Base-by-base conservation (phyloP, 1,140 invertebrate genomes). In the Ridgeia piscesae region DNA sequence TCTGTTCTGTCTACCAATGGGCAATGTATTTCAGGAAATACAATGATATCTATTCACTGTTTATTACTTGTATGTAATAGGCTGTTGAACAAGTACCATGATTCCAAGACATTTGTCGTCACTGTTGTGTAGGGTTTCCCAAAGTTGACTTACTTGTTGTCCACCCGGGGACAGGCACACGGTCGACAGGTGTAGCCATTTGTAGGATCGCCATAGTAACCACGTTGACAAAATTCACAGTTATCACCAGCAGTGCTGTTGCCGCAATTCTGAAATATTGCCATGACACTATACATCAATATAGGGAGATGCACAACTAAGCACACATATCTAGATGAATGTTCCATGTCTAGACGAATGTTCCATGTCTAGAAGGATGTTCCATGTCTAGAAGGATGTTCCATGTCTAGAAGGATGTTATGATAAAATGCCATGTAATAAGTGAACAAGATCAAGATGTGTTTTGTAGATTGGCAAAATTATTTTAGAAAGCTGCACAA, bases 161-260 rank as follows among this genome's bases (percentile, higher is more conserved):
- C 95, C 0, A 97, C 97, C 89, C 98, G 97, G 89, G 99, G 99
- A 96, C 99, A 99, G 89, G 98, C 98, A 96, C 99, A 99, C 89
- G 98, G 97, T 94, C 98, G 96, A 96, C 99, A 99, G 33, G 98
- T 97, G 93, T 99, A 98, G 89, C 98, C 98, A 92, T 92, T 96
- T 0, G 99, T 96, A 0, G 99, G 98, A 95, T 99, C 98, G 31
- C 99, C 99, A 95, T 97, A 99, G 96, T 97, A 99, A 27, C 98
- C 98, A 1, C 98, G 97, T 0, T 97, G 97, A 96, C 99, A 99
- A 0, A 98, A 95, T 94, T 98, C 97, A 95, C 99, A 99, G 0
- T 97, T 97, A 35, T 97, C 96, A 0, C 99, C 99, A 89, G 97
- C 97, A 0, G 98, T 99, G 94, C 98, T 98, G 27, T 97, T 96